Percentiles rank a stretch among this genome's conserved stretches.
phyloP scores from a whole-genome alignment of 2,113 vertebrate species.

The Prunella himalayana region DNA sequence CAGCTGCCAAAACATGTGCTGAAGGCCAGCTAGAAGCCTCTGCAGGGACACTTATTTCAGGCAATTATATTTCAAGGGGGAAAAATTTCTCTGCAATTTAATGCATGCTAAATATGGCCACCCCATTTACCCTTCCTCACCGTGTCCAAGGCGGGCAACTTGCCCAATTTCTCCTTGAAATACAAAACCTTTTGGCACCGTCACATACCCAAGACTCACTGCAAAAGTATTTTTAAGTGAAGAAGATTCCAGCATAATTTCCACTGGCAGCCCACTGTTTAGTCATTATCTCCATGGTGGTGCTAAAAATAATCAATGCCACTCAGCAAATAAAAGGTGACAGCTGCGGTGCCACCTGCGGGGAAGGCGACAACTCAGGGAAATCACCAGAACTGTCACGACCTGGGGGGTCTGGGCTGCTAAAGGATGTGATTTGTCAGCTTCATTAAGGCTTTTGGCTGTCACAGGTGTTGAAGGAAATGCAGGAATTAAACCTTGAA shows the following conservation, averaged over 20 bases:
- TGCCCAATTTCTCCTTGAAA: neutral
- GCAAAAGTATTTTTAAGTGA: neutral
- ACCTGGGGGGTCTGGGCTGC: neutral
- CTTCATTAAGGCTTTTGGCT: constrained; percentile 14
- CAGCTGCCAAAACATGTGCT: neutral
- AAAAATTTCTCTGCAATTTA: neutral
- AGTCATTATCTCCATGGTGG: neutral
- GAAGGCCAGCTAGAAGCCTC: neutral
- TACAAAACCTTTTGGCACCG: neutral
- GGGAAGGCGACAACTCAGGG: neutral
- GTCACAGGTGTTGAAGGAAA: neutral
- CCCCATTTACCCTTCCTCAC: neutral
- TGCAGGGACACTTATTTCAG: neutral
- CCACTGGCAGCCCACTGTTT: neutral
- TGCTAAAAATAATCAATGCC: constrained; percentile 21
- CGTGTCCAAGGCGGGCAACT: neutral
- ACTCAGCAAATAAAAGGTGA: constrained; percentile 20
- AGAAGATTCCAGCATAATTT: neutral
- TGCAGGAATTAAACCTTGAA: neutral
- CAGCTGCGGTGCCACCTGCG: constrained; percentile 17
- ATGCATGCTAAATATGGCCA: neutral
- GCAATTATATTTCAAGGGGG: neutral
- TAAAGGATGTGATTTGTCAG: neutral
- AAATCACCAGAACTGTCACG: neutral
- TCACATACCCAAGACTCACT: rapidly evolving